Evolutionary conservation across 2,797 vertebrate genomes (phyloP).

Genomic region (Macrochelys suwanniensis): DNA sequence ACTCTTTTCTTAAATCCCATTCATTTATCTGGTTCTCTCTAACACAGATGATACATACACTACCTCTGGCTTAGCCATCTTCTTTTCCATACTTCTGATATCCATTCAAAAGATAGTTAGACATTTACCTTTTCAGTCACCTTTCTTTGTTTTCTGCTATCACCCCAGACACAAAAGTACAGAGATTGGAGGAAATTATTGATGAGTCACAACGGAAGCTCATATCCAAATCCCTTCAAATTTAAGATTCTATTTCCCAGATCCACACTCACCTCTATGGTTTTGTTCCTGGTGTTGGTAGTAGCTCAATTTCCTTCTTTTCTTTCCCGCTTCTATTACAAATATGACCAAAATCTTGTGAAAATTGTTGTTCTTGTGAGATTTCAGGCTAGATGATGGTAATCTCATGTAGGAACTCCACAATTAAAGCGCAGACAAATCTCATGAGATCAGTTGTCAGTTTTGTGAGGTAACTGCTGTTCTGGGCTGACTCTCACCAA

Average conservation of each 20-base stretch:
- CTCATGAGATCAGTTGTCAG: neutral
- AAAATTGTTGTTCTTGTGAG: neutral
- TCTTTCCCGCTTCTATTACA: neutral
- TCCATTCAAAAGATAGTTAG: slow-evolving; percentile 39
- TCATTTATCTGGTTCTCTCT: slow-evolving; percentile 65
- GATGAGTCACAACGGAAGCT: neutral
- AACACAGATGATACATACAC: neutral
- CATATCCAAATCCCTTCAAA: slow-evolving; percentile 7
- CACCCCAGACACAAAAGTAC: neutral
- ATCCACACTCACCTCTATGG: neutral
- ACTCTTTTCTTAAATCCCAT: slow-evolving; percentile 50
- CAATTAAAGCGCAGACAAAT: neutral
- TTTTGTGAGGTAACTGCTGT: neutral
- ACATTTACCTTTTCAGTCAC: slow-evolving; percentile 17
- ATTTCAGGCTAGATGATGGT: neutral
- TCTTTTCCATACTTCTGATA: slow-evolving; percentile 38
- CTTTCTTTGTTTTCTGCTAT: neutral
- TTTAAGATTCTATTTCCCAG: slow-evolving; percentile 14
- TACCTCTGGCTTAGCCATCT: slow-evolving; percentile 54
- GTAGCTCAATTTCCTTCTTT: neutral
- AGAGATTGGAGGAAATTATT: neutral
- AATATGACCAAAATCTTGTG: neutral
- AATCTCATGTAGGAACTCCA: neutral
- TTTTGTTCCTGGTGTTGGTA: slow-evolving; percentile 13
- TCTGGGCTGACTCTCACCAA: neutral